A percentile compares a stretch with the other conserved stretches of the same genome.
These are phyloP conservation scores for Macaca fascicularis DNA, from an alignment of 2,113 vertebrate genomes.

Conservation along the genomic window T2T-MFA8v1.1 NC_088380.1:120042501-120043000, in stretches of 20 bases:
- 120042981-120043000: conserved; percentile 7
- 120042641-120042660: neutral
- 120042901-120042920: neutral
- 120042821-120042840: neutral
- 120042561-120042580: neutral
- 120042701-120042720: neutral
- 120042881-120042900: neutral
- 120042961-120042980: neutral
- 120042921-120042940: neutral
- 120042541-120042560: neutral
- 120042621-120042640: neutral
- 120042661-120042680: neutral
- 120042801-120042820: neutral
- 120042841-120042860: neutral
- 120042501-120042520: neutral
- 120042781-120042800: neutral
- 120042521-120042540: neutral
- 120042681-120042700: neutral
- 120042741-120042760: neutral
- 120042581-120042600: neutral
- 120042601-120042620: neutral
- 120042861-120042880: neutral
- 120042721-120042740: neutral
- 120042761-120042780: neutral
- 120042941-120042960: neutral